Base-by-base conservation (phyloP, 2,888 invertebrate genomes). In the Cepaea hortensis region DNA sequence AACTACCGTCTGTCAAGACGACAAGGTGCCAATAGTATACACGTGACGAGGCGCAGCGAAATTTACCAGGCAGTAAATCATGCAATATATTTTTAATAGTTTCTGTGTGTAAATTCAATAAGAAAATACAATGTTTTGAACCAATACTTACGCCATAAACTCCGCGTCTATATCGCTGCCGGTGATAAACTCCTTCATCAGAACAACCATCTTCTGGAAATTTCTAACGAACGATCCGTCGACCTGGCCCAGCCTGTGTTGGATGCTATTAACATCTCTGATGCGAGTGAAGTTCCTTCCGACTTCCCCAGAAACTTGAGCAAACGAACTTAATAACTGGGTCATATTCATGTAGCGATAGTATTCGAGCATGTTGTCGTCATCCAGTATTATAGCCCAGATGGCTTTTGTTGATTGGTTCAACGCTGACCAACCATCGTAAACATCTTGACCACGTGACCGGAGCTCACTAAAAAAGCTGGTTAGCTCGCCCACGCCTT, bases 401-500 rank as follows among this genome's bases (percentile, higher is more conserved):
- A 93, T 90, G 11, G 80, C 80, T 3, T 81, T 85, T 1, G 88
- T 88, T 23, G 88, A 88, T 20, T 84, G 79, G 1, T 85, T 50
- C 9, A 92, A 65, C 4, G 88, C 68, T 15, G 88, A 88, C 91
- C 91, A 92, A 68, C 85, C 89, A 84, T 91, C 91, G 84, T 85
- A 90, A 3, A 93, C 85, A 48, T 88, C 88, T 20, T 91, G 91
- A 9, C 92, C 91, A 61, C 92, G 89, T n/a, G 90, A 89, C 70
- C 91, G 83, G 6, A 92, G 76, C 61, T 92, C 91, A 75, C 88
- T 89, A 76, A 92, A 92, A 85, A 91, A 91, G 61, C 88, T 85
- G 61, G 89, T 87, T 20, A 91, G 73, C 20, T 85, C 83, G 11
- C 86, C 88, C 46, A 90, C 88, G 15, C 89, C 89, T 50, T 88